Evolutionary conservation across 2,113 vertebrate genomes (phyloP).

Genomic region (Saiga tatarica): DNA sequence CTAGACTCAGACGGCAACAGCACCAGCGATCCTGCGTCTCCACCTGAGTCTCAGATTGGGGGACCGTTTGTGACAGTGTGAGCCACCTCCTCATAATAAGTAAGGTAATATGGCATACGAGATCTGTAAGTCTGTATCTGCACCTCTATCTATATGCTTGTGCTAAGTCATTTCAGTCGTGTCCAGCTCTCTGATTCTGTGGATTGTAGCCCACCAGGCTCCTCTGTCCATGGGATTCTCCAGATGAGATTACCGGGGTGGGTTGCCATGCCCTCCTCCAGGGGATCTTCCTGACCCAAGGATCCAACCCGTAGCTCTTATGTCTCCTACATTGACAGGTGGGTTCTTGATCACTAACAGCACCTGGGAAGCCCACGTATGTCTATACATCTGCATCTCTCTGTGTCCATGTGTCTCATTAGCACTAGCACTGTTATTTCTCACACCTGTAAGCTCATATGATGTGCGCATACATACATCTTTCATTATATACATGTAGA

Average conservation of each 20-base stretch:
- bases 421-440: rapidly evolving
- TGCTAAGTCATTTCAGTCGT: not conserved
- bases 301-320: rapidly evolving
- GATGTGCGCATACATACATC: rapidly evolving
- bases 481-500: rapidly evolving
- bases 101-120: rapidly evolving
- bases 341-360: rapidly evolving
- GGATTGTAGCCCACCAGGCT: not conserved
- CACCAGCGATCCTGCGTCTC: rapidly evolving
- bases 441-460: not conserved
- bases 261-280: not conserved
- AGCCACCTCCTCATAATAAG: not conserved
- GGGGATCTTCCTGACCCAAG: not conserved
- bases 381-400: rapidly evolving
- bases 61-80: not conserved
- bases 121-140: not conserved
- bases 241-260: rapidly evolving
- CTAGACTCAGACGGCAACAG: rapidly evolving
- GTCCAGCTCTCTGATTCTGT: not conserved
- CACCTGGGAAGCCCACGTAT: rapidly evolving
- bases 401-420: rapidly evolving
- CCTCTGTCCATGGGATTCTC: not conserved
- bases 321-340: rapidly evolving
- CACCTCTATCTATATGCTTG: rapidly evolving
- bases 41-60: not conserved